Evolutionary conservation across 2,113 vertebrate genomes (phyloP), one percentile per base, ranked within the genome.

Genomic region (Elephantulus edwardii): DNA sequence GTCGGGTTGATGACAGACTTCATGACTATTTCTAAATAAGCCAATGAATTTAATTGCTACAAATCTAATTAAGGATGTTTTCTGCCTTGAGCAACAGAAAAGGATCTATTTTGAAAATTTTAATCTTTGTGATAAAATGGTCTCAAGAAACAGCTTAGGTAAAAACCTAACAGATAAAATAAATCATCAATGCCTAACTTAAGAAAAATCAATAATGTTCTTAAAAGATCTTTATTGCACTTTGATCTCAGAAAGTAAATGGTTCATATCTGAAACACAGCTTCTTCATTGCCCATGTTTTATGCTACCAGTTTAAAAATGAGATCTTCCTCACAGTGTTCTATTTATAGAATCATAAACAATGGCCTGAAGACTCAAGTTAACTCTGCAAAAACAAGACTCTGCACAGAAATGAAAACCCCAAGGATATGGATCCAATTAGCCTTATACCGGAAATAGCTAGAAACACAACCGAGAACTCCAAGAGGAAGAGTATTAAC

Each of bases 31-130:
- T 72, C 8, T 33, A 44, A 76, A 75, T 44, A 44, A 68, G 40
- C 66, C 89, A 91, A 87, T 78, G 56, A 76, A 88, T 42, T 91
- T 22, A 89, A 86, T 72, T 60, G 56, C 82, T 83, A 42, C 28
- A 77, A 74, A 56, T 46, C 78, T 81, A 88, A 78, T 78, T 62
- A 89, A 85, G 68, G 56, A n/a, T n/a, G 33, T 54, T 82, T 81
- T 89, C 68, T 84, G 24, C 62, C 88, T 77, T 50, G 40, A 92
- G 79, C 60, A 94, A 48, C 70, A 26, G 70, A 56, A 92, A 78
- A 40, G 22, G 86, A 91, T 30, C 28, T 60, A 83, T 68, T 89
- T 80, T 24, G 7, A 75, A 83, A 87, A 54, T 22, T 72, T 78
- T 78, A 89, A 79, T 75, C 38, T 40, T 74, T 81, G 12, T 46